phyloP scores from a whole-genome alignment of 2,113 vertebrate species.

The Chloropsis hardwickii region DNA sequence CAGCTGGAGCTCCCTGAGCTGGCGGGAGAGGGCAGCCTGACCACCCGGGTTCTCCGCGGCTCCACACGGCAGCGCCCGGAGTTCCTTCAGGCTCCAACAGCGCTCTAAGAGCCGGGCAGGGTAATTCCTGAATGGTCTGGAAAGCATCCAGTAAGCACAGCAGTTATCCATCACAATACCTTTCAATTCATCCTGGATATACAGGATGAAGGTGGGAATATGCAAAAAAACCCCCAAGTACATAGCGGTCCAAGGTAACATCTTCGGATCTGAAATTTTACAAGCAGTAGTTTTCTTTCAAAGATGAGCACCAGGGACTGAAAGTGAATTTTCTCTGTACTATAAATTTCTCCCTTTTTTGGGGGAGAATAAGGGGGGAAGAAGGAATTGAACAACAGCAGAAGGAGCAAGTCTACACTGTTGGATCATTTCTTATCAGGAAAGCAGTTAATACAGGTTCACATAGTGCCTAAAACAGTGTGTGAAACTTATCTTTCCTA shows the following conservation, averaged over 20 bases:
- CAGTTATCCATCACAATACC: background rate
- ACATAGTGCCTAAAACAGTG: background rate
- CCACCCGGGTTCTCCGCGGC: background rate
- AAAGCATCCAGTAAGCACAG: background rate
- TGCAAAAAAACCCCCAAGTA: background rate
- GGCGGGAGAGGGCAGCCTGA: background rate
- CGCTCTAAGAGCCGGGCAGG: background rate
- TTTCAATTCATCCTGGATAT: background rate
- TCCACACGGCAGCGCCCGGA: rapidly evolving
- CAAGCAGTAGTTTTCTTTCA: background rate
- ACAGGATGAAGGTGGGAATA: background rate
- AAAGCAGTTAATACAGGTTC: background rate
- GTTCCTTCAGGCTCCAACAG: background rate
- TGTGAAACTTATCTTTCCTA: background rate
- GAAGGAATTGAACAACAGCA: background rate
- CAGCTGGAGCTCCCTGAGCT: background rate
- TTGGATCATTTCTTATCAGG: background rate
- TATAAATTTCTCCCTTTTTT: background rate
- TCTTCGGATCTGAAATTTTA: background rate
- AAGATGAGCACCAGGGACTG: background rate
- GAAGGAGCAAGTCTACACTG: background rate
- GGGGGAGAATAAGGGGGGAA: too few relatives aligned
- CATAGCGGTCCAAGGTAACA: background rate
- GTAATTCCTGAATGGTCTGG: background rate
- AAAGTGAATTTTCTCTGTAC: background rate